Conservation (phyloP, 37 sponge, comb jelly and placozoan species). For the Bolinopsis microptera region DNA sequence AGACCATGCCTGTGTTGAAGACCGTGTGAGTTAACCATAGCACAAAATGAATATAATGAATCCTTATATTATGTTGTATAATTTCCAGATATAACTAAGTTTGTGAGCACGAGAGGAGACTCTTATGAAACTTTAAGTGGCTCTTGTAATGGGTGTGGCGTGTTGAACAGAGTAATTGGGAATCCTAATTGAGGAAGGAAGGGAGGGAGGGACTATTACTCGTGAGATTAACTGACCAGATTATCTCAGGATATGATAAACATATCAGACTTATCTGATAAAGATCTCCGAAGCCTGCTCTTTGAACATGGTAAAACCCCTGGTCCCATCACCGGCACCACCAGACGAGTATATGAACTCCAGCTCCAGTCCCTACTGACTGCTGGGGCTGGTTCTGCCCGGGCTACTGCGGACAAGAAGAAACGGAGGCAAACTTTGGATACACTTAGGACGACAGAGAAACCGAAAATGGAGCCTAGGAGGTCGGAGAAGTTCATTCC, state of each 20-base stretch:
- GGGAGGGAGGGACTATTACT: no score
- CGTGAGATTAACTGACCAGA: neutral
- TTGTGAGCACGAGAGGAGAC: no score
- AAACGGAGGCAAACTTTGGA: conserved; percentile 52
- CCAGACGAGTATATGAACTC: conserved; percentile 20
- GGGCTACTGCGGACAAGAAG: neutral
- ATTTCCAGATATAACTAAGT: no score
- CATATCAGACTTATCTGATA: conserved; percentile 25
- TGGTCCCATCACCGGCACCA: conserved; percentile 44
- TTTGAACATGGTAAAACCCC: neutral
- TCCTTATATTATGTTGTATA: no score
- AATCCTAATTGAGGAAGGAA: no score
- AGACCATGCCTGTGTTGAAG: no score
- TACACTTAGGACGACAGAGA: neutral
- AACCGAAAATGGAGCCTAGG: conserved; percentile 27
- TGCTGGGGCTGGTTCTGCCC: neutral
- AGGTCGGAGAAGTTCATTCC: conserved; percentile 41
- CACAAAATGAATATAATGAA: no score
- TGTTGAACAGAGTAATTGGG: no score
- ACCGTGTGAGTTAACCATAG: no score
- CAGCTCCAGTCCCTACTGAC: neutral
- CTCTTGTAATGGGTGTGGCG: no score
- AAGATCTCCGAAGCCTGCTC: neutral
- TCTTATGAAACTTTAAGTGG: no score
- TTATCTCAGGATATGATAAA: neutral